Evolutionary conservation across 2,797 vertebrate species (phyloP).

Genomic region (Mormyrus hasselquistii): DNA sequence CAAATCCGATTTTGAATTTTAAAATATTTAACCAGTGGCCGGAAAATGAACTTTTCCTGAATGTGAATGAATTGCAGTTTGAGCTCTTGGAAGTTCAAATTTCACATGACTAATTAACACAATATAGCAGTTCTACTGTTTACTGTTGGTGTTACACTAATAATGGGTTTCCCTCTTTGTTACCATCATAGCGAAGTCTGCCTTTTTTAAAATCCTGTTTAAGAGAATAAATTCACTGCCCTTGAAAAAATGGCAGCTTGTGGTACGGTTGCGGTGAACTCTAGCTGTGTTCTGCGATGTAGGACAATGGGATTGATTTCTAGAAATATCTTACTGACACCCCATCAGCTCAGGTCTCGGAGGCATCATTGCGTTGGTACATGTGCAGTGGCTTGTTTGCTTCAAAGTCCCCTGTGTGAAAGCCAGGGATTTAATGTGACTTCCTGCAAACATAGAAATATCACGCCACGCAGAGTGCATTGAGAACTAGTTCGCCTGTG

Average conservation of each 20-base stretch:
- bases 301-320: slow-evolving; percentile 54
- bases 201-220: background rate
- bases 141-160: background rate
- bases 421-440: background rate
- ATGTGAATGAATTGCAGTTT: background rate
- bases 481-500: background rate
- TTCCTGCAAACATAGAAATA: slow-evolving; percentile 2
- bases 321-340: slow-evolving; percentile 50
- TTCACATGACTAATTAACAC: background rate
- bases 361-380: slow-evolving; percentile 24
- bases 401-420: background rate
- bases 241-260: background rate
- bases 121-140: background rate
- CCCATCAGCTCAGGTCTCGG: slow-evolving; percentile 45
- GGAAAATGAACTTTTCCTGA: background rate
- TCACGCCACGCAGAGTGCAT: background rate
- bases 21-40: background rate
- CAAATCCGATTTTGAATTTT: background rate
- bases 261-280: background rate
- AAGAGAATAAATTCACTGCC: background rate
- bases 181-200: background rate
- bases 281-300: slow-evolving; percentile 33
- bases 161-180: background rate
- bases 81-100: background rate
- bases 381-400: background rate